Conservation (phyloP, 2,888 invertebrate species). For the Lumbricus terrestris region DNA sequence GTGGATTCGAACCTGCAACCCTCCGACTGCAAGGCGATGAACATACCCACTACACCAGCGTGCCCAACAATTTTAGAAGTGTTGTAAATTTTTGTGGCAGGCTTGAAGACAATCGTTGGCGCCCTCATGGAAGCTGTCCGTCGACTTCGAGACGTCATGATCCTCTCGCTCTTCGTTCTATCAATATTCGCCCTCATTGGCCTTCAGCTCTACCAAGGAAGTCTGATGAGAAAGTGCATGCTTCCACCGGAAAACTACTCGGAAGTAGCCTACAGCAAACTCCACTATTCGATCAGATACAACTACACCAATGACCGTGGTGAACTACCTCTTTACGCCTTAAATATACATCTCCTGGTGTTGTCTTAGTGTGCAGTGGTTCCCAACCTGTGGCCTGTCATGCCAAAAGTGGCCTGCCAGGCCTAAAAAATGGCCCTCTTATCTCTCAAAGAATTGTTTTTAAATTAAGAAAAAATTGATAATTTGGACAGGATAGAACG, state of each 20-base stretch:
- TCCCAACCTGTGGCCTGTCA: too few species aligned
- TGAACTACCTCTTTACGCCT: too few species aligned
- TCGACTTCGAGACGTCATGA: slow-evolving; percentile 98
- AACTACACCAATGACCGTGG: background rate
- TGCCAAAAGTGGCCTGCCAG: too few species aligned
- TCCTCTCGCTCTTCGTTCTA: slow-evolving; percentile 96
- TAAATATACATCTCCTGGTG: background rate
- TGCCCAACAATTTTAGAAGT: background rate
- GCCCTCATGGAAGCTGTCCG: slow-evolving; percentile 99
- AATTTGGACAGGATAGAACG: too few species aligned
- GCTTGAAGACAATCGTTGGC: slow-evolving; percentile 98
- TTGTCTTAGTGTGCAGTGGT: background rate
- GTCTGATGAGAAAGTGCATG: slow-evolving; percentile 32
- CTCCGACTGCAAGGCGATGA: too few species aligned
- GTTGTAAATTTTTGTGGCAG: slow-evolving; percentile 63
- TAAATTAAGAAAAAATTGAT: too few species aligned
- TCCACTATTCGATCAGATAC: background rate
- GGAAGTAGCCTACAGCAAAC: background rate
- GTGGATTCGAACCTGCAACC: too few species aligned
- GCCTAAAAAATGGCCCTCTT: too few species aligned
- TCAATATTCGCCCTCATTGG: slow-evolving; percentile 98
- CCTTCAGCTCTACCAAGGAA: slow-evolving; percentile 60
- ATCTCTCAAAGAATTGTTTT: too few species aligned
- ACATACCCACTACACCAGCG: too few species aligned
- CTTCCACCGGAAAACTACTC: background rate